Evolutionary conservation across 2,113 vertebrate genomes (phyloP), one percentile per base, ranked within the genome.

Genomic region (Pterocles burchelli): DNA sequence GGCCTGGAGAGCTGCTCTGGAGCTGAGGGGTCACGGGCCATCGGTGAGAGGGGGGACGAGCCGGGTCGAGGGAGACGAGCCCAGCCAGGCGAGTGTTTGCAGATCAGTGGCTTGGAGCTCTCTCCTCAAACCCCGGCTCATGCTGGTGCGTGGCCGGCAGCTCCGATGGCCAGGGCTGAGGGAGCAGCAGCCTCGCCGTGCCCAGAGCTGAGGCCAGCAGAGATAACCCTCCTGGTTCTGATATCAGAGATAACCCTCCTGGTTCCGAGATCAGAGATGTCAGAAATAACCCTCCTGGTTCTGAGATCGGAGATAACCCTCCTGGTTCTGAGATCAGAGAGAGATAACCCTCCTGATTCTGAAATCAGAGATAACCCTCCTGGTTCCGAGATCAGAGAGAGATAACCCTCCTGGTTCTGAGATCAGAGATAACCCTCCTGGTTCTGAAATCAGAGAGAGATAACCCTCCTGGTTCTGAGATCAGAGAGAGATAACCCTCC

Each of bases 21-120:
- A 48, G 79, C 93, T 33, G 2, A 4, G 52, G 11, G 65, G 26
- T 25, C 88, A 58, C 2, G 0, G 81, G 68, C 81, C 46, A 8
- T 13, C 45, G 52, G 87, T 21, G 77, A 41, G 33, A 80, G 78
- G 8, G 3, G 88, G 72, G 68, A 52, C 62, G 28, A 38, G 33
- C 5, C 75, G 20, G 79, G 72, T 33, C 3, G 0, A 1, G 65
- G 63, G 62, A 29, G 57, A 45, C 0, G 4, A 52, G 61, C 66
- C 71, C 31, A 21, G 75, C 38, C 9, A 10, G 85, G 81, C 79
- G 13, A 6, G 10, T 3, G 3, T 31, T 52, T 33, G 66, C 89
- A 11, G 28, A 7, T 1, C 58, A 49, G 76, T 49, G 24, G 79
- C 68, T 34, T 31, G 55, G 63, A 49, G 55, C 46, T 33, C 36